These are phyloP conservation scores for Meriones unguiculatus DNA, from an alignment of 2,113 vertebrate genomes.

Conservation along the genomic window DNA sequence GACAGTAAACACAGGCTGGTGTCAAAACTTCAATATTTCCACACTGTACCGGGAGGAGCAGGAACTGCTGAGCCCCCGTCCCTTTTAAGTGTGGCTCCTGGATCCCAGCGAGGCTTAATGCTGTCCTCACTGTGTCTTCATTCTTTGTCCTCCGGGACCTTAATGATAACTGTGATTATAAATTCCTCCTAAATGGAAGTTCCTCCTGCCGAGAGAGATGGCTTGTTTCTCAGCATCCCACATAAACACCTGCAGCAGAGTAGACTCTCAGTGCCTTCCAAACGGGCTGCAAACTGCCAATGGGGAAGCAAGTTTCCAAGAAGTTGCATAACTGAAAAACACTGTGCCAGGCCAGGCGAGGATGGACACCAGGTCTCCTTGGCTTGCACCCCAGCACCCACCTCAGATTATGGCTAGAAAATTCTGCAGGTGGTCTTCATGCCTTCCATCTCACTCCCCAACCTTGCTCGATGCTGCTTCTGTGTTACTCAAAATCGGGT, in stretches of 20 bases:
- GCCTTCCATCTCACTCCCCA: neutral
- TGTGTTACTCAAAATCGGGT: neutral
- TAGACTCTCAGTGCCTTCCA: neutral
- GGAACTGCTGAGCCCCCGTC: neutral
- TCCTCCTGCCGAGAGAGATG: neutral
- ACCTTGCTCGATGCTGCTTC: neutral
- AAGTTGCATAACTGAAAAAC: neutral
- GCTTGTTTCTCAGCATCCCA: neutral
- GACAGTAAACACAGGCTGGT: neutral
- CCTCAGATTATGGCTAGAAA: neutral
- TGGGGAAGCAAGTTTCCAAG: neutral
- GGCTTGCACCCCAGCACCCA: too few species aligned
- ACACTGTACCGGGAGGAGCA: neutral
- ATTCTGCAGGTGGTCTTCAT: neutral
- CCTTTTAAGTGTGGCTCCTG: too few species aligned
- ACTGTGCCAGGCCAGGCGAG: neutral
- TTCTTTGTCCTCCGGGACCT: neutral
- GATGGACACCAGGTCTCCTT: neutral
- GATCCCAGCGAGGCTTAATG: neutral
- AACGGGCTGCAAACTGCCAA: neutral
- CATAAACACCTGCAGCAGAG: neutral
- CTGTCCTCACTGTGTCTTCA: neutral
- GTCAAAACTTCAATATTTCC: neutral
- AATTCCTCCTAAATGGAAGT: too few species aligned
- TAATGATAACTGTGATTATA: neutral